Conservation (phyloP, 2,113 vertebrate species). For the Leptocoma aspasia region DNA sequence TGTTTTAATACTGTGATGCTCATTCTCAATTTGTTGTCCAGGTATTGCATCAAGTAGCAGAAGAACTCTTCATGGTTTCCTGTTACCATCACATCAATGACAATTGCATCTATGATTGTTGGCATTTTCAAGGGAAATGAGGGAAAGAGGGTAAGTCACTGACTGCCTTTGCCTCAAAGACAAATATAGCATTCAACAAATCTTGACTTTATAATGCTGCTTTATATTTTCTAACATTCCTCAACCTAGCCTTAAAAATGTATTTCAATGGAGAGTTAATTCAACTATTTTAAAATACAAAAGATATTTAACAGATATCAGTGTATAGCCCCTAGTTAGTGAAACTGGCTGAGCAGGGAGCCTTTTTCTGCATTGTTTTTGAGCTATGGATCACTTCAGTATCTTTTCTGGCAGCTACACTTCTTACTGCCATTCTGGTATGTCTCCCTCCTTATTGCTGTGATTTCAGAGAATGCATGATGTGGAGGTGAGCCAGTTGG, state of each 20-base stretch:
- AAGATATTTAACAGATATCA: neutral
- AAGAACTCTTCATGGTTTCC: neutral
- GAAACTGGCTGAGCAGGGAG: neutral
- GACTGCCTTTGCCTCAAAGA: neutral
- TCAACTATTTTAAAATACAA: neutral
- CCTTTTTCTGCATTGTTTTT: neutral
- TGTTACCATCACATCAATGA: neutral
- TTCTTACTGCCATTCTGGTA: rapidly evolving
- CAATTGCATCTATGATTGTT: rapidly evolving
- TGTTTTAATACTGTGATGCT: neutral
- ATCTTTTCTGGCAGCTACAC: neutral
- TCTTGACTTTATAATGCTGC: neutral
- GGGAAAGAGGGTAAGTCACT: neutral
- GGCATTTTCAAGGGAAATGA: neutral
- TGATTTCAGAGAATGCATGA: no score
- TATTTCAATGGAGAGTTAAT: neutral
- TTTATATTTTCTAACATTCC: neutral
- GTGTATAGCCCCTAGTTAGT: rapidly evolving
- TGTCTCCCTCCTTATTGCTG: rapidly evolving
- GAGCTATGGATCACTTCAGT: neutral
- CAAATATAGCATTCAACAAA: neutral
- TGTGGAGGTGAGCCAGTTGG: neutral
- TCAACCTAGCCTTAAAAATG: neutral
- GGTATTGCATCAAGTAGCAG: neutral
- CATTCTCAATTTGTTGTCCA: neutral